Evolutionary conservation across 2,888 invertebrate species (phyloP), one percentile per base, ranked within the genome.

Genomic region (Epistrophe grossulariae): DNA sequence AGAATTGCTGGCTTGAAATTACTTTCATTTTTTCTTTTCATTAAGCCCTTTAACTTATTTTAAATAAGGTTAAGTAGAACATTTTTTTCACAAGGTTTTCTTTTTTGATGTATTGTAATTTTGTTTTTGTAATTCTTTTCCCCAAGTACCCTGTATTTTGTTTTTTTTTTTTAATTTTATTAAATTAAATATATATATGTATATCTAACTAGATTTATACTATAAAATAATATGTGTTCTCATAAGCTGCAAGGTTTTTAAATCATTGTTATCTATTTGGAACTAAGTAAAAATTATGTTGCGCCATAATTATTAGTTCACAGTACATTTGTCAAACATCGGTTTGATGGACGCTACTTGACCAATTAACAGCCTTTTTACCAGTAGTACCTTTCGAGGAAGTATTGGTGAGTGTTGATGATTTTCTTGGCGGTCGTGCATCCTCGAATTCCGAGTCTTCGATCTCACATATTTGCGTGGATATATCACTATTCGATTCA

Each of bases 401-500:
- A 15, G 43, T 15, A 50, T 59, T 83, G 11, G 40, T 68, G 35
- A 24, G 73, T 77, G 52, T 80, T 68, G 64, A 55, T 50, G 48
- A 64, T 45, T 57, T 55, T 40, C 24, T 77, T 50, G 70, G 15
- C 43, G 77, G 52, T 31, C 50, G 40, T 38, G 84, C 60, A 17
- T 93, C 92, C 93, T 97, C 96, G 90, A 95, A 95, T 92, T 97
- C 97, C 60, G 97, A 96, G 93, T 97, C 97, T 93, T 98, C 98
- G 91, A 98, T 97, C 94, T 98, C 98, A 94, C 98, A 98, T 88
- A 98, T 94, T 92, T 96, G 96, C 72, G 97, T 96, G 72, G 98
- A 98, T 89, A 97, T 94, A 93, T 97, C 97, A 93, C 98, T 97
- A 92, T 96, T 96, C 90, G 97, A 97, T 88, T 93, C 94, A 88